phyloP scores from a whole-genome alignment of 1,140 invertebrate genomes.

The Asbolus verrucosus region DNA sequence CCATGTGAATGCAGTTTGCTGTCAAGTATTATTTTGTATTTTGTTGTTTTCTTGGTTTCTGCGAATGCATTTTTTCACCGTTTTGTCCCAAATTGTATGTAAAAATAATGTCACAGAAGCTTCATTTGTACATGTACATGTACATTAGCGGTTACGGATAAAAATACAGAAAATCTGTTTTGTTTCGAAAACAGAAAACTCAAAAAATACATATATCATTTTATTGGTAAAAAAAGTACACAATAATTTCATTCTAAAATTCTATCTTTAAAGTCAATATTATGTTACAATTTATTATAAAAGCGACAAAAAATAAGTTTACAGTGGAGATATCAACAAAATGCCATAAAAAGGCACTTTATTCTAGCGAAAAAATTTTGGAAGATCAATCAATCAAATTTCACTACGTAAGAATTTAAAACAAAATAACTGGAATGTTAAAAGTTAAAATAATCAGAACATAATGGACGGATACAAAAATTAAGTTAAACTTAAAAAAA shows the following conservation, averaged over 20 bases:
- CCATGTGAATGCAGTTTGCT: too few species aligned
- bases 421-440: conserved; percentile 38
- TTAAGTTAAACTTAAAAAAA: conserved; percentile 6
- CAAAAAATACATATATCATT: too few species aligned
- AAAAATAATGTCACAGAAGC: too few species aligned
- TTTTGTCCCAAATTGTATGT: too few species aligned
- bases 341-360: conserved; percentile 41
- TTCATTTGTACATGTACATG: too few species aligned
- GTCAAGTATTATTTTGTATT: too few species aligned
- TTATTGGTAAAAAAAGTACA: conserved; percentile 41
- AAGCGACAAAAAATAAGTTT: conserved; percentile 18
- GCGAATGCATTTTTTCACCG: too few species aligned
- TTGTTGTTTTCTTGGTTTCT: too few species aligned
- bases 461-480: conserved; percentile 40
- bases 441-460: too few species aligned
- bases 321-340: conserved; percentile 23
- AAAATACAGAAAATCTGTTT: too few species aligned
- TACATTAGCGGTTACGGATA: too few species aligned
- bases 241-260: conserved; percentile 20
- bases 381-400: conserved; percentile 29
- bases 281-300: conserved; percentile 30
- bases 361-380: conserved; percentile 23
- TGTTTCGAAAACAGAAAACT: background rate
- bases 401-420: too few species aligned
- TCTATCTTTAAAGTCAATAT: background rate